Percentiles rank a stretch among this genome's conserved stretches.
Conservation (phyloP, 2,113 vertebrate species). For the Anguilla rostrata region DNA sequence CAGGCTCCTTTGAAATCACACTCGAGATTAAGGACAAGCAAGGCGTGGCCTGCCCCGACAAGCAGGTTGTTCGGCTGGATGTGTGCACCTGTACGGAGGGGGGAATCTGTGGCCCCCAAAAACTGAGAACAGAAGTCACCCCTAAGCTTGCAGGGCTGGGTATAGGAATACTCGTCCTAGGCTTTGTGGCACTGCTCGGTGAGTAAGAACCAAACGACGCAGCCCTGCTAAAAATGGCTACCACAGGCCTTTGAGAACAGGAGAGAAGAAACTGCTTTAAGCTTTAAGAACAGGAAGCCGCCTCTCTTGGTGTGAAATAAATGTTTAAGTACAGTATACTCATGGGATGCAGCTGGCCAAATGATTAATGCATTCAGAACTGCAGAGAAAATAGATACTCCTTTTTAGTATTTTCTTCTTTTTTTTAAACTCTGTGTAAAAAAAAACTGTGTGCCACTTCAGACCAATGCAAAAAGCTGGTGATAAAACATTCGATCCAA, state of each 20-base stretch:
- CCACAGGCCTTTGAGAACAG: not conserved
- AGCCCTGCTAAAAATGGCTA: not conserved
- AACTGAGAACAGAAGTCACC: not conserved
- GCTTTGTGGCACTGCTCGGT: constrained; percentile 74
- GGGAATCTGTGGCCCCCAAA: constrained; percentile 25
- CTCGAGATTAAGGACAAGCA: constrained; percentile 59
- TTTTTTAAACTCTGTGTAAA: no score
- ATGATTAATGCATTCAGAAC: no score
- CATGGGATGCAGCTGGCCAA: not conserved
- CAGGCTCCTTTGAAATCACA: constrained; percentile 52
- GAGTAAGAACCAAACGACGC: constrained; percentile 54
- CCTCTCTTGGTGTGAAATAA: no score
- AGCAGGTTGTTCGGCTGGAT: constrained; percentile 54
- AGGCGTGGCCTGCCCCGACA: constrained; percentile 54
- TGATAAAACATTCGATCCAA: no score
- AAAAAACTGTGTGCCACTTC: no score
- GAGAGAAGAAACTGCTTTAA: no score
- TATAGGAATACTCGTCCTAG: constrained; percentile 67
- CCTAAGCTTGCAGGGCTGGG: constrained; percentile 62
- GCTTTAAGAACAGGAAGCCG: no score
- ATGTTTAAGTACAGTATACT: not conserved
- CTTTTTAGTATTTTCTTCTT: no score
- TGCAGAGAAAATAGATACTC: no score
- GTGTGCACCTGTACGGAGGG: constrained; percentile 59
- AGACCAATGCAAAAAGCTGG: no score